Base-by-base conservation (phyloP, 2,113 vertebrate genomes). In the Pygoscelis adeliae region DNA sequence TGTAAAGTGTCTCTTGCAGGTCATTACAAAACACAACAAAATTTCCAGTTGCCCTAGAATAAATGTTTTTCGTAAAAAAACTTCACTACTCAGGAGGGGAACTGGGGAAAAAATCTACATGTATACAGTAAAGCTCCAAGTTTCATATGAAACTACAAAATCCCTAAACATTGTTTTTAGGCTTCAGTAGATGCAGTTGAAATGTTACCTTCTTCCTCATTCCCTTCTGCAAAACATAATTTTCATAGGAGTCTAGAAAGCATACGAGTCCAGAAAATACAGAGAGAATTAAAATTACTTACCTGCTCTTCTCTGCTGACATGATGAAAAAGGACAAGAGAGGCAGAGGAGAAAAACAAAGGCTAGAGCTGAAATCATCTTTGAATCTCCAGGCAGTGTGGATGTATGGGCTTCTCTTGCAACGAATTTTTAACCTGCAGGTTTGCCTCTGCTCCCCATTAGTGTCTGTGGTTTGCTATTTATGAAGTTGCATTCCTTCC, bases 401-500 rank as follows among this genome's bases (percentile, higher is more conserved):
- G 93, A 36, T 7, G 65, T 40, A 50, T 36, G 26, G 34, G 83
- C 79, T 32, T 49, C 82, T 53, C 52, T 26, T 49, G 95, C 92
- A 17, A 56, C 6, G 56, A 46, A 42, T 12, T 9, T 56, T 58
- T 90, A 71, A 79, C 80, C 93, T 96, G 95, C 84, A 71, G 94
- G 70, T 93, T 61, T 72, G 89, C 65, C 89, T 91, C 92, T 67
- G 90, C 95, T 97, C 89, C 97, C 95, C 94, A 87, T 86, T 50
- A 91, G 63, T 11, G 71, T 19, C 89, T 89, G 95, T 50, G 95
- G 32, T 87, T 87, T 92, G 90, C 97, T 97, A 88, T 97, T 97
- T 98, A 96, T 97, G 95, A 94, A 89, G 93, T 62, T 62, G 36
- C 92, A 90, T 94, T 97, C 96, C 97, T 96, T 70, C 93, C 96